Percentiles rank a stretch among this genome's conserved stretches.
Evolutionary conservation across 2,888 invertebrate genomes (phyloP).

Genomic region (Nezara viridula): DNA sequence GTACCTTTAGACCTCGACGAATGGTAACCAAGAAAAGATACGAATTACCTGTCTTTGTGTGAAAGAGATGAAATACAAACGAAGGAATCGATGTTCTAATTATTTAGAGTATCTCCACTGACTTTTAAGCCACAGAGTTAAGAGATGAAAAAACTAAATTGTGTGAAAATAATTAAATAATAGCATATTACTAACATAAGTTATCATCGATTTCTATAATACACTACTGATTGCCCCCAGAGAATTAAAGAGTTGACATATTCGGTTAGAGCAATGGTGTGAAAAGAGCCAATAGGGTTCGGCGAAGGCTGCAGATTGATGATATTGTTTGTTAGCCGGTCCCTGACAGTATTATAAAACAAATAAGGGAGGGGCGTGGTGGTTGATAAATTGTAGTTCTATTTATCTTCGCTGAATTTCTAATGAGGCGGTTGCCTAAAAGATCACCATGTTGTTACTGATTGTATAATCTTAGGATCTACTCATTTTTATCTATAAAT

Average conservation of each 20-base stretch:
- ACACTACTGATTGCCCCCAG: not conserved
- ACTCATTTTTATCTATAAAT: not conserved
- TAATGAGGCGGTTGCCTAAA: not conserved
- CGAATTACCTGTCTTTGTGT: too few species aligned
- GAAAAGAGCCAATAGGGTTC: not conserved
- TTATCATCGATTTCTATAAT: too few species aligned
- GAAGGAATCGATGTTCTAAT: too few species aligned
- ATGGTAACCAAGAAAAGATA: too few species aligned
- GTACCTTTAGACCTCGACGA: too few species aligned
- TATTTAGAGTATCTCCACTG: too few species aligned
- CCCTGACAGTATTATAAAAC: not conserved
- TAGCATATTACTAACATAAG: too few species aligned
- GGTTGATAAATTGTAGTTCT: conserved; percentile 15
- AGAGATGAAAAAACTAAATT: too few species aligned
- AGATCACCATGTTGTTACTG: not conserved
- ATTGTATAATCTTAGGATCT: not conserved
- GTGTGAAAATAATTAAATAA: too few species aligned
- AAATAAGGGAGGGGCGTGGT: not conserved
- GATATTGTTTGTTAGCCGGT: not conserved
- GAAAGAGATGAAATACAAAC: too few species aligned
- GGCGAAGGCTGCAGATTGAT: not conserved
- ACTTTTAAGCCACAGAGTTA: too few species aligned
- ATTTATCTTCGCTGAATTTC: conserved; percentile 13
- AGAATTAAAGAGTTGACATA: not conserved
- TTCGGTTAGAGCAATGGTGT: not conserved